These are phyloP conservation scores for Drosophila austrosaltans DNA, from an alignment of 2,888 invertebrate species.

Conservation along the genomic window DNA sequence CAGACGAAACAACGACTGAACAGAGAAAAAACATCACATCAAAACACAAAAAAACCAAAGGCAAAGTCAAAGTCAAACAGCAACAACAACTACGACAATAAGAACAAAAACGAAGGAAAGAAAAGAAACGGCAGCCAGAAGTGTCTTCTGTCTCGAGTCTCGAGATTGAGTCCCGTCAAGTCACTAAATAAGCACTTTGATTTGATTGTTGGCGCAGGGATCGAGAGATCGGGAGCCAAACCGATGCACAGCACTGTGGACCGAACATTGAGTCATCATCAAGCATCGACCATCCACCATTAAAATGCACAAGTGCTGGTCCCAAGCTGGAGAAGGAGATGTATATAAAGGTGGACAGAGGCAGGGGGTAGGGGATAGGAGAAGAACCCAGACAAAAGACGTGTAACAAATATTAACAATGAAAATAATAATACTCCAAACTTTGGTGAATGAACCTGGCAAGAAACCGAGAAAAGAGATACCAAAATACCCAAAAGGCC, in stretches of 20 bases:
- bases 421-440: constrained; percentile 74
- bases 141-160: constrained; percentile 57
- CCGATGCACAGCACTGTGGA: neutral
- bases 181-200: constrained; percentile 75
- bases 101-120: no score
- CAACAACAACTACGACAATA: constrained; percentile 39
- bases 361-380: neutral
- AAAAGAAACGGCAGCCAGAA: constrained; percentile 65
- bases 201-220: constrained; percentile 29
- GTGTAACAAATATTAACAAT: constrained; percentile 80
- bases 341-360: no score
- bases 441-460: constrained; percentile 67
- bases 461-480: constrained; percentile 4
- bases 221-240: constrained; percentile 38
- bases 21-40: constrained; percentile 20
- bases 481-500: no score
- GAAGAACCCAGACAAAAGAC: constrained; percentile 60
- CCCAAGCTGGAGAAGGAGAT: constrained; percentile 3
- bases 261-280: constrained; percentile 76
- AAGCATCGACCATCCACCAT: neutral
- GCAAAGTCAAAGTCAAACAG: constrained; percentile 18
- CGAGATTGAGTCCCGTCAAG: constrained; percentile 64
- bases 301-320: constrained; percentile 36
- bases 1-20: constrained; percentile 59
- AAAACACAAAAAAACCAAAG: neutral